These are phyloP conservation scores for Tinea trinotella DNA, from an alignment of 2,888 invertebrate species.

Conservation along the genomic window DNA sequence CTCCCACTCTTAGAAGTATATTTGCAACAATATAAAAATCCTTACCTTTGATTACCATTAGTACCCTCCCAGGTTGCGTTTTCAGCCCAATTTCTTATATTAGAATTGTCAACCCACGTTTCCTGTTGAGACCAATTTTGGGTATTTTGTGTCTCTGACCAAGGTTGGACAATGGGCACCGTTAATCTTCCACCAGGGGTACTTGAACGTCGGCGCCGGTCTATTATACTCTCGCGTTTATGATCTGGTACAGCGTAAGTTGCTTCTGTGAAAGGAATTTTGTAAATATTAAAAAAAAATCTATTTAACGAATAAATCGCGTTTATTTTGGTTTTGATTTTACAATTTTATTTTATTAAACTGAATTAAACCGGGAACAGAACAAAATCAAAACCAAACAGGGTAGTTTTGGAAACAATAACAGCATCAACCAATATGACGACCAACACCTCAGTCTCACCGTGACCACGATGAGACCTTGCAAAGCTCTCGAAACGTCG, in stretches of 20 bases:
- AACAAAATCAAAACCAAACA: too few relatives aligned
- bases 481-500: too few relatives aligned
- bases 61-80: constrained; percentile 43
- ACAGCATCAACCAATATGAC: too few relatives aligned
- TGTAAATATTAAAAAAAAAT: background rate
- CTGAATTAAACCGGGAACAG: too few relatives aligned
- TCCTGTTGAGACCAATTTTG: constrained; percentile 33
- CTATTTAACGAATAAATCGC: too few relatives aligned
- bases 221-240: constrained; percentile 52
- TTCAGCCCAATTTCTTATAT: constrained; percentile 53
- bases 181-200: constrained; percentile 54
- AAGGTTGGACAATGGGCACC: constrained; percentile 39
- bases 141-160: constrained; percentile 33
- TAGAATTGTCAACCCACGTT: constrained; percentile 50
- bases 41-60: constrained; percentile 21
- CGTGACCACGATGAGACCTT: too few relatives aligned
- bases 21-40: too few relatives aligned
- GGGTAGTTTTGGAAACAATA: too few relatives aligned
- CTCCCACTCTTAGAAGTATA: too few relatives aligned
- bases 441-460: too few relatives aligned
- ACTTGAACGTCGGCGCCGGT: constrained; percentile 52
- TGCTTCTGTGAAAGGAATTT: constrained; percentile 41
- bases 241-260: constrained; percentile 63
- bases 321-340: too few relatives aligned
- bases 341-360: too few relatives aligned